Evolutionary conservation across 2,113 vertebrate genomes (phyloP).

Genomic region (Mus spicilegus): DNA sequence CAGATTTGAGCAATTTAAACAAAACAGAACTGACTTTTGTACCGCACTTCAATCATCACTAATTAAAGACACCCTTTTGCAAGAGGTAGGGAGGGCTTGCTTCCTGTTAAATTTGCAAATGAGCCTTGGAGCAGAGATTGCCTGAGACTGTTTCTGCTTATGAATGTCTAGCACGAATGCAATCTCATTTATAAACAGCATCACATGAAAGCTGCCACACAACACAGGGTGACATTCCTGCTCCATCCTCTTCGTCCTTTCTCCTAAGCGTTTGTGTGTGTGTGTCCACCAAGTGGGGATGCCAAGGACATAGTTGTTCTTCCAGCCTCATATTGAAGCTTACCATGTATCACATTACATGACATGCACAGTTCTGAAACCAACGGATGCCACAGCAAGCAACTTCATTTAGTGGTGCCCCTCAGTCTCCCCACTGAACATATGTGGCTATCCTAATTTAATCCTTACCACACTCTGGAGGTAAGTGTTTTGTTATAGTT

Average conservation of each 20-base stretch:
- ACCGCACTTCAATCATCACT: conserved; percentile 64
- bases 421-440: no score
- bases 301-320: background rate
- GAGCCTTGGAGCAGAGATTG: conserved; percentile 45
- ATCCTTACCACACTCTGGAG: background rate
- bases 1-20: conserved; percentile 62
- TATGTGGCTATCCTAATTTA: background rate
- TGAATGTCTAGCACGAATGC: background rate
- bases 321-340: background rate
- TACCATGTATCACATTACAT: background rate
- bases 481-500: background rate
- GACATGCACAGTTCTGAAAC: background rate
- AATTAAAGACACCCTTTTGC: conserved; percentile 70
- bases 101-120: conserved; percentile 57
- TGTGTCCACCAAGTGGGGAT: background rate
- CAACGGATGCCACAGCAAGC: background rate
- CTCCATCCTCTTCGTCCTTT: background rate
- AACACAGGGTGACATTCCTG: background rate
- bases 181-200: background rate
- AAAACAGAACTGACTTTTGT: conserved; percentile 64
- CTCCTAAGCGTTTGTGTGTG: background rate
- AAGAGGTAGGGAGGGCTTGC: conserved; percentile 39
- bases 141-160: conserved; percentile 54
- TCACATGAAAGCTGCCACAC: background rate
- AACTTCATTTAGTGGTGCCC: fast-evolving